Evolutionary conservation across 1,140 invertebrate species (phyloP), one percentile per base, ranked within the genome.

Genomic region (Neodiprion fabricii): DNA sequence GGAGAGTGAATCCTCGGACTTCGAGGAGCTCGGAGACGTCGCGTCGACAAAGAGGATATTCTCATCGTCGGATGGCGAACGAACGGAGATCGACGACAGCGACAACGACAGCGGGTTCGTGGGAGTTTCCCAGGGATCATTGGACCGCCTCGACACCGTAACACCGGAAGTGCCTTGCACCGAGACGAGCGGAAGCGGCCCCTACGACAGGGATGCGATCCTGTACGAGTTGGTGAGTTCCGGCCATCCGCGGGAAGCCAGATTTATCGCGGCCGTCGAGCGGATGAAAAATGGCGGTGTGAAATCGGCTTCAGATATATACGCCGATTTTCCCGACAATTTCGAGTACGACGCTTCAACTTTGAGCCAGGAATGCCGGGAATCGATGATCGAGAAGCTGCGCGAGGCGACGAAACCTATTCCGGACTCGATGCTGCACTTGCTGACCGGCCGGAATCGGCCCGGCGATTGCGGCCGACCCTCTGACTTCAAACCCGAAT

Each of bases 101-200:
- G 53, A 61, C 53, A 61, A 61, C 53, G 53, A 61, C 53, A 61
- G 53, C n/a, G 53, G 53, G 11, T 61, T 61, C 53, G 53, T 61
- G 53, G 53, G 53, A 61, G 53, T 61, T 61, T 61, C 53, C n/a
- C 53, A 61, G 53, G 11, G 53, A 61, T 61, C 11, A 7, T 17
- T 17, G n/a, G 11, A 17, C 7, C 53, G 11, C 28, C 28, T 17
- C 53, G 53, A 14, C 11, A 61, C 11, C 53, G 11, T 61, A 61
- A 14, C 11, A 17, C 53, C n/a, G 11, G 53, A 17, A 12, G 53
- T 61, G 28, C 28, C 28, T 9, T 17, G 11, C 53, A 9, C 5
- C 11, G 11, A 12, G 11, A 17, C 11, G n/a, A 17, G n/a, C 11
- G n/a, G 11, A 17, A 61, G n/a, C 9, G 8, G 53, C 11, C 11